Percentiles rank a stretch among this genome's conserved stretches.
Conservation (phyloP, 1,140 invertebrate species). For the Lethocerus indicus region DNA sequence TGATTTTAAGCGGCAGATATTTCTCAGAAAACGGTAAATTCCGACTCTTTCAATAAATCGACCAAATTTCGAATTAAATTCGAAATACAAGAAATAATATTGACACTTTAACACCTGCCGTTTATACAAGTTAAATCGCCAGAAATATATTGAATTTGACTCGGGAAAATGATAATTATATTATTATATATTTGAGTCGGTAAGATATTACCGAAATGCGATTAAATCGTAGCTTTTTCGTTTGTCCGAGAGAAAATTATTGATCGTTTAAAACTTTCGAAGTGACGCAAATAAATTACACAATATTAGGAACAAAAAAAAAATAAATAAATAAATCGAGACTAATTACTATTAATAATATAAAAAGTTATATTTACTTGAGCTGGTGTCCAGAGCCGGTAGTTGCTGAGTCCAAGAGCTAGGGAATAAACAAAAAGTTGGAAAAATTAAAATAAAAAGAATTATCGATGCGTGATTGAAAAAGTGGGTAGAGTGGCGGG, state of each 20-base stretch:
- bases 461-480: conserved; percentile 10
- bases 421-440: conserved; percentile 22
- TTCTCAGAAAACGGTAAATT: too few species aligned
- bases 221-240: too few species aligned
- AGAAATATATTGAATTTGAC: too few species aligned
- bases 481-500: too few species aligned
- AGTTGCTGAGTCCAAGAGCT: conserved; percentile 40
- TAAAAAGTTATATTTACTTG: conserved; percentile 38
- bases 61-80: background rate
- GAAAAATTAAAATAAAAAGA: conserved; percentile 24
- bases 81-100: too few species aligned
- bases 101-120: too few species aligned
- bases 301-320: background rate
- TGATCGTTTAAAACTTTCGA: background rate
- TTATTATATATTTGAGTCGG: too few species aligned
- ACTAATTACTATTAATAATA: conserved; percentile 10
- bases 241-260: background rate
- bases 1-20: too few species aligned
- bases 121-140: too few species aligned
- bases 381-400: conserved; percentile 22
- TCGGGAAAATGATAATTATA: too few species aligned
- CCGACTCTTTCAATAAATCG: background rate
- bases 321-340: background rate
- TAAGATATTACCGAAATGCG: too few species aligned
- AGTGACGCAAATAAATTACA: background rate